Evolutionary conservation across 2,888 invertebrate genomes (phyloP), one percentile per base, ranked within the genome.

Genomic region (Oligia latruncula): DNA sequence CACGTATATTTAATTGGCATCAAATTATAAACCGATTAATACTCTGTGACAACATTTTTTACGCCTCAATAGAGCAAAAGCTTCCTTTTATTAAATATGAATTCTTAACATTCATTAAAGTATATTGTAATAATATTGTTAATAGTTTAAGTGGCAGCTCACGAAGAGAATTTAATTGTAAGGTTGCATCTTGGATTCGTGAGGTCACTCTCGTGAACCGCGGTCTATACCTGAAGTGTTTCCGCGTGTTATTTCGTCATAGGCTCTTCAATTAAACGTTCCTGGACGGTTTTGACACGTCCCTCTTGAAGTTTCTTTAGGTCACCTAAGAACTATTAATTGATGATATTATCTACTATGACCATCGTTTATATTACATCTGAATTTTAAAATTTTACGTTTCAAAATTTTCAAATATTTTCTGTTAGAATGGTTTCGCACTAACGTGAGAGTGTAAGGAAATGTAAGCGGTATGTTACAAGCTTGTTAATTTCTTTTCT

Each of bases 151-250:
- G 91, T 92, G 92, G 89, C 90, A 87, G 92, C 85, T 94, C 95
- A 95, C 93, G 94, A 92, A 83, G 86, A 86, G 46, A 65, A 85
- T 89, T 92, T 94, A 94, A 95, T 95, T 94, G 92, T 92, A 84
- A 90, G 90, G 90, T 90, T 91, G 91, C 92, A 90, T 92, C 92
- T 89, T 85, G 83, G 71, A 89, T 90, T 92, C 95, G 94, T 94
- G 95, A 95, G 95, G 95, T 95, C 94, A 90, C 84, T 77, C 64
- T 78, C 82, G 89, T 92, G 94, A 94, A 92, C 94, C 90, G 76
- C 66, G 43, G n/a, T n/a, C 40, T 71, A 20, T 20, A 73, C 70
- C 76, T 80, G 77, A 76, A 85, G 89, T 89, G 88, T 91, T 94
- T 94, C 94, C 94, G 93, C 74, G 88, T 90, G 67, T 76, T 49